Base-by-base conservation (phyloP, 2,888 invertebrate species). In the Leptopterna dolabrata region DNA sequence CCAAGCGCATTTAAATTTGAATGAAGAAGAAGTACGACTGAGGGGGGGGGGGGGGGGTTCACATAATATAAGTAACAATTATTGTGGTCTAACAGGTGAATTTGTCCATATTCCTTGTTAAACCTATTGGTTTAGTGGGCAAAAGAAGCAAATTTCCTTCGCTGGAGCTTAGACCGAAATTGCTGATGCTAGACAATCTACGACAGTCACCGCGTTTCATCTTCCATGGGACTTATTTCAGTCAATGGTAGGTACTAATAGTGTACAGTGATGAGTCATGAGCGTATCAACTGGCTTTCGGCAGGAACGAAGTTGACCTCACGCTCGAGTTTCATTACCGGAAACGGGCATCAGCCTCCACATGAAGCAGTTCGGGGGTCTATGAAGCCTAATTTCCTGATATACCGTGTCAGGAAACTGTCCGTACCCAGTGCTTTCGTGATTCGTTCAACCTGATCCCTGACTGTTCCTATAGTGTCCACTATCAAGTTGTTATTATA, bases 341-440 rank as follows among this genome's bases (percentile, higher is more conserved):
- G 63, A 63, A 63, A 63, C 63, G 63, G 63, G 63, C 63, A 63
- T 63, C 63, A 63, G 24, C 63, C 63, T 63, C 63, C 63, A 27
- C 63, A 63, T 63, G 24, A 63, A 63, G 63, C 24, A 63, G 24
- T 63, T 63, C 19, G 63, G 7, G 63, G 24, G 19, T 63, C 24
- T 63, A 24, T 63, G 63, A 27, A 19, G 24, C 63, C 24, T 63
- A 24, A 63, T 63, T 63, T 63, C 63, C 63, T 63, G 24, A 0
- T 11, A 63, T 63, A 63, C 63, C 63, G 63, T 63, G 63, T 63
- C 13, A 63, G 63, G 63, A 24, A 24, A n/a, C n/a, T n/a, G 63
- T 13, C 24, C 27, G 24, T 24, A 63, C 63, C 24, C 1, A 9
- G 19, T 24, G 24, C 24, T 63, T 63, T 63, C 63, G 24, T 63